Evolutionary conservation across 2,113 vertebrate genomes (phyloP).

Genomic region (Salvelinus sp.): DNA sequence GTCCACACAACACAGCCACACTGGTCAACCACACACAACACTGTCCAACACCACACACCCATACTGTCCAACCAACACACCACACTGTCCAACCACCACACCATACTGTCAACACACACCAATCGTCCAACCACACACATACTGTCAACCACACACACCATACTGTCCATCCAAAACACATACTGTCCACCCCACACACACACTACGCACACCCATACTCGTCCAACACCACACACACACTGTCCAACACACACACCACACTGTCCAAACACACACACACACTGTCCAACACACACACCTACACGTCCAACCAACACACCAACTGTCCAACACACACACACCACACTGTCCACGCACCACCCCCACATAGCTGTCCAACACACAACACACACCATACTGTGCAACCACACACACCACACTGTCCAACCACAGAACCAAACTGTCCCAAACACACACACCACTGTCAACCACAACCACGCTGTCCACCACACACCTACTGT

Average conservation of each 20-base stretch:
- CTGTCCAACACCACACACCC: no score
- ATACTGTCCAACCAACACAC: no score
- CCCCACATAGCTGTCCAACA: no score
- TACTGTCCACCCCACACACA: background rate
- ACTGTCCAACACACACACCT: background rate
- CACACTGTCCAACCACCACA: background rate
- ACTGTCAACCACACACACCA: background rate
- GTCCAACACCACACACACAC: background rate
- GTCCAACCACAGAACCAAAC: background rate
- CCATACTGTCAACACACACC: no score
- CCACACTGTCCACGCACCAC: no score
- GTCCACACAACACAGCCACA: no score
- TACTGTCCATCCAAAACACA: no score
- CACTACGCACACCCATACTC: no score
- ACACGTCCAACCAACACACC: background rate
- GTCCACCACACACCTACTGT: background rate
- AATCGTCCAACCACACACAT: background rate
- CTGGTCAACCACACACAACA: no score
- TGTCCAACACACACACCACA: background rate
- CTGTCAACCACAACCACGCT: background rate
- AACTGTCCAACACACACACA: background rate
- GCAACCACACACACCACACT: background rate
- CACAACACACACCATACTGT: background rate
- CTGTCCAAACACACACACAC: background rate
- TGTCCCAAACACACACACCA: no score